A percentile compares a stretch with the other conserved stretches of the same genome.
These are phyloP conservation scores for Pedionomus torquatus DNA, from an alignment of 2,113 vertebrate genomes.

Conservation along the genomic window DNA sequence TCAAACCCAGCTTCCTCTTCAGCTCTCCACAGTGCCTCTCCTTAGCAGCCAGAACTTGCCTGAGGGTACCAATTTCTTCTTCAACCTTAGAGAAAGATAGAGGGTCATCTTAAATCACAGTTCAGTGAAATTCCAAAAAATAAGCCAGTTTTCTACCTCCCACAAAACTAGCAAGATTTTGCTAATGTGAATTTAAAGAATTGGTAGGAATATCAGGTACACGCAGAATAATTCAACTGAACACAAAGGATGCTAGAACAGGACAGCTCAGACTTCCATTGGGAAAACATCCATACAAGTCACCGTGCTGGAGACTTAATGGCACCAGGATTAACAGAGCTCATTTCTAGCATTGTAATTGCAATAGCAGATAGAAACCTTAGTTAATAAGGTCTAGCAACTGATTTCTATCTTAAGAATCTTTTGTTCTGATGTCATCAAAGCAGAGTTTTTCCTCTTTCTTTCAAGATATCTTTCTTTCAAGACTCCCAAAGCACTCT, in stretches of 20 bases:
- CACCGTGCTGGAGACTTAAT: not conserved
- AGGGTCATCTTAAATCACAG: not conserved
- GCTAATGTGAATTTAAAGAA: accelerated
- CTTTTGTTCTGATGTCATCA: not conserved
- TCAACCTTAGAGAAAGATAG: conserved; percentile 82
- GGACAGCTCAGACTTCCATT: not conserved
- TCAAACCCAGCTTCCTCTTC: conserved; percentile 92
- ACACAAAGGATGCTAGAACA: accelerated
- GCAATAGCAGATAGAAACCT: not conserved
- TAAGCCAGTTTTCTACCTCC: not conserved
- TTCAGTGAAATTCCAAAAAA: not conserved
- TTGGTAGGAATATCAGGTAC: accelerated
- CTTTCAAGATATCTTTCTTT: not conserved
- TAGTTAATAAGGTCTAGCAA: not conserved
- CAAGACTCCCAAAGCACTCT: not conserved
- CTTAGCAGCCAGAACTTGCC: conserved; percentile 94
- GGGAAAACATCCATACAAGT: not conserved
- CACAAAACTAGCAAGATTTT: not conserved
- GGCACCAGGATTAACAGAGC: not conserved
- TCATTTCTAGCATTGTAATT: not conserved
- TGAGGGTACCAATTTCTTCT: conserved; percentile 93
- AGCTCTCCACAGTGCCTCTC: conserved; percentile 90
- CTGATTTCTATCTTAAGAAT: not conserved
- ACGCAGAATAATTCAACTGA: accelerated
- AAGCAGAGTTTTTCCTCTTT: not conserved